Evolutionary conservation across 2,888 invertebrate species (phyloP).

Genomic region (Tetrapedia diversipes): DNA sequence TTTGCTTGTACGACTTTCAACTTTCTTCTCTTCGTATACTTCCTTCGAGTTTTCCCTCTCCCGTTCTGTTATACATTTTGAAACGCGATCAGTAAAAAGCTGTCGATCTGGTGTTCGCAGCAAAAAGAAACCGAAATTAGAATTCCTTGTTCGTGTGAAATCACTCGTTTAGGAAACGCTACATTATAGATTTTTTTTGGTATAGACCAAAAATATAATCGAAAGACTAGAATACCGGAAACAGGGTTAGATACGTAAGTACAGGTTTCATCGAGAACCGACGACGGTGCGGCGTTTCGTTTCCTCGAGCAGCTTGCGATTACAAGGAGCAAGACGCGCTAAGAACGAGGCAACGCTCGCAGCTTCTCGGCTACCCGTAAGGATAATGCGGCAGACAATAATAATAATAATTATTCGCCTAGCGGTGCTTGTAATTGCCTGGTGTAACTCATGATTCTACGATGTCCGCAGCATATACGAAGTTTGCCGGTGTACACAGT

Average conservation of each 20-base stretch:
- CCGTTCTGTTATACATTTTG: neutral
- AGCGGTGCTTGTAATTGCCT: slow-evolving; percentile 64
- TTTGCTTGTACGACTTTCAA: neutral
- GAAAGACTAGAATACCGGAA: neutral
- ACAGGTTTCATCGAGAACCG: neutral
- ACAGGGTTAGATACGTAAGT: neutral
- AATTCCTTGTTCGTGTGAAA: neutral
- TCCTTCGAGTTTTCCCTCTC: neutral
- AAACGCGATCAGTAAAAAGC: neutral
- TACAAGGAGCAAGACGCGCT: slow-evolving; percentile 7
- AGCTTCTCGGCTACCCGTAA: slow-evolving; percentile 32
- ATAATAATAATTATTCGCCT: slow-evolving; percentile 67
- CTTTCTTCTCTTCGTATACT: neutral
- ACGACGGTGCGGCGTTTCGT: neutral
- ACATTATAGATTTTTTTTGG: too few species aligned
- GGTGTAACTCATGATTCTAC: slow-evolving; percentile 61
- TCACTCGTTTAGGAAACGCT: too few species aligned
- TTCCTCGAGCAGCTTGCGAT: slow-evolving; percentile 20
- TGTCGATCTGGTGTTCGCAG: neutral
- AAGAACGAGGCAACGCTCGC: slow-evolving; percentile 17
- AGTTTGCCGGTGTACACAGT: slow-evolving; percentile 40
- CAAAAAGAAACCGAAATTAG: neutral
- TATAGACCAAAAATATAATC: too few species aligned
- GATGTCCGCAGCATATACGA: slow-evolving; percentile 63
- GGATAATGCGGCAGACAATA: slow-evolving; percentile 64